Evolutionary conservation across 2,888 invertebrate species (phyloP).

Genomic region (Eupithecia insigniata): DNA sequence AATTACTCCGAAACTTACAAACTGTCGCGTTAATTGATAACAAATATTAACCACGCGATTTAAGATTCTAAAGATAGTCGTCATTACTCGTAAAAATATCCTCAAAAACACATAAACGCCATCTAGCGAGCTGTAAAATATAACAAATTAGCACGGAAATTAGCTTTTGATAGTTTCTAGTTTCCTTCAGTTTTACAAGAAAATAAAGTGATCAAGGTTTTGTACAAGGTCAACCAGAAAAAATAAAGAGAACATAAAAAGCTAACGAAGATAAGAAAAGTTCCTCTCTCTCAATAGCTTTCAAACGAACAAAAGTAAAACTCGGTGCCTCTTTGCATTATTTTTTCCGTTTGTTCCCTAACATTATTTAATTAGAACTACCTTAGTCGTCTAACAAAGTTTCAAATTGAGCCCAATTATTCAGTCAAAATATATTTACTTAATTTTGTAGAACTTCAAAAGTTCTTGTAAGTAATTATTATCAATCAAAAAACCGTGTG

Average conservation of each 20-base stretch:
- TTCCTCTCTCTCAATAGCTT: constrained; percentile 12
- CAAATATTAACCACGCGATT: constrained; percentile 55
- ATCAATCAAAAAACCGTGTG: constrained; percentile 59
- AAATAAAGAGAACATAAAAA: background rate
- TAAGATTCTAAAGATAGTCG: constrained; percentile 51
- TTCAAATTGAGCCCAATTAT: constrained; percentile 7
- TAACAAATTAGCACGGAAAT: constrained; percentile 43
- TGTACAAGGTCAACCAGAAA: background rate
- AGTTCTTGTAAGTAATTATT: constrained; percentile 51
- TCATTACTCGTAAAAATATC: constrained; percentile 56
- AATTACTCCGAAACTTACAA: constrained; percentile 26
- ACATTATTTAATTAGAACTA: background rate
- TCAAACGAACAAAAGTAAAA: background rate
- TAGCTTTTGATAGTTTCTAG: constrained; percentile 29
- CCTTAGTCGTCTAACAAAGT: background rate
- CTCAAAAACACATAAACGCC: constrained; percentile 40
- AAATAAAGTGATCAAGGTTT: constrained; percentile 11
- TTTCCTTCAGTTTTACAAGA: constrained; percentile 15
- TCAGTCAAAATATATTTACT: background rate
- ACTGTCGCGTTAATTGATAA: constrained; percentile 60
- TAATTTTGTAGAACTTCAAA: constrained; percentile 41
- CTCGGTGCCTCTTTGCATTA: background rate
- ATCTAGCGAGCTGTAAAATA: constrained; percentile 33
- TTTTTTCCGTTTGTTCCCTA: background rate
- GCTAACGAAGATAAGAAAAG: constrained; percentile 11